Evolutionary conservation across 2,113 vertebrate genomes (phyloP).

Genomic region (Mus pahari): DNA sequence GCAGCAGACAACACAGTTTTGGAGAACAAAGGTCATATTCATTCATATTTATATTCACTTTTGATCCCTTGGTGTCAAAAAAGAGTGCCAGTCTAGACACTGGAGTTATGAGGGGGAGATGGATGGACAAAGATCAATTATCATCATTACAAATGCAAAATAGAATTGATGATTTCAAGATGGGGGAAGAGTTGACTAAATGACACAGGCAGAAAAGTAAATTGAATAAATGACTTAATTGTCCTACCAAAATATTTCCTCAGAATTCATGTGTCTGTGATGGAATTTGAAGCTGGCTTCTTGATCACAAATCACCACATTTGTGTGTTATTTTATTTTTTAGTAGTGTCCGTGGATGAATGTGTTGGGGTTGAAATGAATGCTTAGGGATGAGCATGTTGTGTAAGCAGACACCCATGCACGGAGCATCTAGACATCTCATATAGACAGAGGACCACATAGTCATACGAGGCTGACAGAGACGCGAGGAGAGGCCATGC

Average conservation of each 20-base stretch:
- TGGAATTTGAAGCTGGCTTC: background rate
- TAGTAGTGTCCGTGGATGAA: background rate
- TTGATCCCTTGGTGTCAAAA: background rate
- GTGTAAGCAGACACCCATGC: background rate
- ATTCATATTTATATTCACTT: background rate
- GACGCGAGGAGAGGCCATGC: background rate
- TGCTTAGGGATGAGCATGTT: background rate
- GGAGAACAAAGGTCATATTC: background rate
- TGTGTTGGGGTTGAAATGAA: background rate
- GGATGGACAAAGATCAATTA: background rate
- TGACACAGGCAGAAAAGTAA: background rate
- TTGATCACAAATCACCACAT: background rate
- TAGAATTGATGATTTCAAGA: background rate
- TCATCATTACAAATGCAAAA: background rate
- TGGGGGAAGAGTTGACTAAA: background rate
- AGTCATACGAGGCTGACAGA: background rate
- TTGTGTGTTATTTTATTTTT: background rate
- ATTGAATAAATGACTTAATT: constrained; percentile 24
- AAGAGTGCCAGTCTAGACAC: background rate
- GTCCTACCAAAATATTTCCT: background rate
- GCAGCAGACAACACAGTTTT: background rate
- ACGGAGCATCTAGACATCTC: background rate
- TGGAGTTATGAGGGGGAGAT: background rate
- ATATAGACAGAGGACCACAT: rapidly evolving
- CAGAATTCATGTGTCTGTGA: background rate